A percentile compares a stretch with the other conserved stretches of the same genome.
phyloP scores from a whole-genome alignment of 2,113 vertebrate genomes.

The Manacus vitellinus region DNA sequence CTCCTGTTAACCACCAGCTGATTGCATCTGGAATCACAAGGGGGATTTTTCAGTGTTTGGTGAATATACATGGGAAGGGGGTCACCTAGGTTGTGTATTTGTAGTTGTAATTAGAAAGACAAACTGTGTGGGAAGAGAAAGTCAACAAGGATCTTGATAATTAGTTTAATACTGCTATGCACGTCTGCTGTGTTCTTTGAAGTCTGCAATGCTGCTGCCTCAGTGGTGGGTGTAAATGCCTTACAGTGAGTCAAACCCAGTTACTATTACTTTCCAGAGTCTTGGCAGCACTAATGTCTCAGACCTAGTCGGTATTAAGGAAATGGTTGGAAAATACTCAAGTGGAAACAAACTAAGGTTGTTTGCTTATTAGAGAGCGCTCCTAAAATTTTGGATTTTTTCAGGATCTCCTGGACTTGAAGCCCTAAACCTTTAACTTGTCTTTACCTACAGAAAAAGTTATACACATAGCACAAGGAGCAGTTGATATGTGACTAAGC shows the following conservation, averaged over 20 bases:
- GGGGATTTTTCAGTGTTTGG: neutral
- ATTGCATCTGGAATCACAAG: neutral
- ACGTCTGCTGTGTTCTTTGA: neutral
- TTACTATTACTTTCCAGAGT: neutral
- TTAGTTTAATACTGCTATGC: neutral
- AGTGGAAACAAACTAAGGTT: neutral
- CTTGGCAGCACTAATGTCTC: neutral
- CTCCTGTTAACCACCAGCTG: neutral
- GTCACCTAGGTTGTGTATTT: neutral
- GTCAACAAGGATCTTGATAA: neutral
- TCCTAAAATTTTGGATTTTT: neutral
- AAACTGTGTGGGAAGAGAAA: conserved; percentile 14
- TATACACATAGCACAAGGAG: neutral
- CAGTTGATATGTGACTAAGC: neutral
- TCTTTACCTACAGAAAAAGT: neutral
- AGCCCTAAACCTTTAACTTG: neutral
- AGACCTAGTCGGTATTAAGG: neutral
- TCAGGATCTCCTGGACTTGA: neutral
- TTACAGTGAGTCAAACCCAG: neutral
- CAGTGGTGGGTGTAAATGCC: neutral
- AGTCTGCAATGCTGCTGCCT: neutral
- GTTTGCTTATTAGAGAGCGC: neutral
- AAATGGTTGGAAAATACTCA: neutral
- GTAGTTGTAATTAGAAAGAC: conserved; percentile 30
- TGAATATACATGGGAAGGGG: neutral